phyloP scores from a whole-genome alignment of 2,888 invertebrate genomes.

The Stomorhina lunata region DNA sequence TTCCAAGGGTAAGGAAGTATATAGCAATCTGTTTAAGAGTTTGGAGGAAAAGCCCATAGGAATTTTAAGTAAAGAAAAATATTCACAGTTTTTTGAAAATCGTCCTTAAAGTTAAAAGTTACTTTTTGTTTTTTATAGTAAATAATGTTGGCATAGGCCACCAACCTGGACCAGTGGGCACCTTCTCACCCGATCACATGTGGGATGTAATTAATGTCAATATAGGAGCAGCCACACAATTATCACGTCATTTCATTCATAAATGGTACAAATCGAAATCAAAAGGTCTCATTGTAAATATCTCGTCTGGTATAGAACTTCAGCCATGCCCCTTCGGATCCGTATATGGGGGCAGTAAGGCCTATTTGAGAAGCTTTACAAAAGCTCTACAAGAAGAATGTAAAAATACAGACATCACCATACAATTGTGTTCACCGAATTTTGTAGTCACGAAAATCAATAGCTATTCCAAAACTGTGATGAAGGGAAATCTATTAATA shows the following conservation, averaged over 20 bases:
- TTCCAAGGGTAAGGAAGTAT: conserved; percentile 85
- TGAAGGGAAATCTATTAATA: conserved; percentile 84
- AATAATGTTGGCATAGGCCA: conserved; percentile 81
- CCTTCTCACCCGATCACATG: conserved; percentile 84
- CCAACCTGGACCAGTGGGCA: conserved; percentile 86
- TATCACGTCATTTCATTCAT: conserved; percentile 88
- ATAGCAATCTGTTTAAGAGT: conserved; percentile 85
- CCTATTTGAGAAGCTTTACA: conserved; percentile 88
- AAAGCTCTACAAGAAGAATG: conserved; percentile 90
- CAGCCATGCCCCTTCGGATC: conserved; percentile 92
- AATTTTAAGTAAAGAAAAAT: conserved; percentile 90
- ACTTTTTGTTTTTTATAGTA: conserved; percentile 82
- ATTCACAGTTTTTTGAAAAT: background rate
- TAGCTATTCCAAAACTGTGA: conserved; percentile 85
- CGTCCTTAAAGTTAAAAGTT: too few relatives aligned
- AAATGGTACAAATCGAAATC: conserved; percentile 85
- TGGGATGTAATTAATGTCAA: conserved; percentile 93
- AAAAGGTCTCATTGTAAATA: conserved; percentile 91
- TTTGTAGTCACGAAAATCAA: conserved; percentile 90
- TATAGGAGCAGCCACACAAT: conserved; percentile 89
- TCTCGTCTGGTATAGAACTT: conserved; percentile 92
- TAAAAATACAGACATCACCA: conserved; percentile 85
- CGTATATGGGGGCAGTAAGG: conserved; percentile 93
- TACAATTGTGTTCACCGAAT: conserved; percentile 90
- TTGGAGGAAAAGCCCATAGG: conserved; percentile 88